These are phyloP conservation scores for Epinephelus moara DNA, from an alignment of 2,113 vertebrate species.

Conservation along the genomic window DNA sequence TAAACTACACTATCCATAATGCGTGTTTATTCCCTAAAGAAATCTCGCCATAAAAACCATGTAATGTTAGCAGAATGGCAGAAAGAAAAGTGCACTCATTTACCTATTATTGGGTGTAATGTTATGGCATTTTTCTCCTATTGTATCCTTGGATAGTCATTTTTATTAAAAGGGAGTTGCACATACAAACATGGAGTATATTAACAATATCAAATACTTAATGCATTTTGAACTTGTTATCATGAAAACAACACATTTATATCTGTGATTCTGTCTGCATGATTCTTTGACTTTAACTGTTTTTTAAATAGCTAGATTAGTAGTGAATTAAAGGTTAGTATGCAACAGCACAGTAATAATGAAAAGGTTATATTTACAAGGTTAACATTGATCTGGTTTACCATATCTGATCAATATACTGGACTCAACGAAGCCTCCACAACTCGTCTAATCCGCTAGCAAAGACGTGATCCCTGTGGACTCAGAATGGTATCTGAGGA, in stretches of 20 bases:
- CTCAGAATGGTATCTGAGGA: slow-evolving; percentile 65
- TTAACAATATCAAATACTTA: background rate
- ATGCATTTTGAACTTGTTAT: background rate
- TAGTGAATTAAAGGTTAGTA: background rate
- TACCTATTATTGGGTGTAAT: background rate
- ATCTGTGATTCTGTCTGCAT: background rate
- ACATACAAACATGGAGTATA: background rate
- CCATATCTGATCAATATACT: slow-evolving; percentile 26
- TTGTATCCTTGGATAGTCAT: background rate
- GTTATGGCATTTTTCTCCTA: background rate
- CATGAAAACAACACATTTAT: background rate
- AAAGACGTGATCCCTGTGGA: slow-evolving; percentile 38
- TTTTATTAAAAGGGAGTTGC: background rate
- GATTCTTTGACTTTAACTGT: background rate
- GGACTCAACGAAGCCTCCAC: slow-evolving; percentile 3
- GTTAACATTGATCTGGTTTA: slow-evolving; percentile 11
- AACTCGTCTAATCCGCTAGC: slow-evolving; percentile 15
- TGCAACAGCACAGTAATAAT: background rate
- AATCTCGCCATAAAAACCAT: background rate
- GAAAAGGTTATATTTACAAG: background rate
- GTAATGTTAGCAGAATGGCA: background rate
- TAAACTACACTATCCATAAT: slow-evolving; percentile 74
- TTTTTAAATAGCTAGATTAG: background rate
- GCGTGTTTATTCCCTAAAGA: slow-evolving; percentile 22
- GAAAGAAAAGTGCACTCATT: background rate